Evolutionary conservation across 2,888 invertebrate genomes (phyloP).

Genomic region (Heterodera filipjevi): DNA sequence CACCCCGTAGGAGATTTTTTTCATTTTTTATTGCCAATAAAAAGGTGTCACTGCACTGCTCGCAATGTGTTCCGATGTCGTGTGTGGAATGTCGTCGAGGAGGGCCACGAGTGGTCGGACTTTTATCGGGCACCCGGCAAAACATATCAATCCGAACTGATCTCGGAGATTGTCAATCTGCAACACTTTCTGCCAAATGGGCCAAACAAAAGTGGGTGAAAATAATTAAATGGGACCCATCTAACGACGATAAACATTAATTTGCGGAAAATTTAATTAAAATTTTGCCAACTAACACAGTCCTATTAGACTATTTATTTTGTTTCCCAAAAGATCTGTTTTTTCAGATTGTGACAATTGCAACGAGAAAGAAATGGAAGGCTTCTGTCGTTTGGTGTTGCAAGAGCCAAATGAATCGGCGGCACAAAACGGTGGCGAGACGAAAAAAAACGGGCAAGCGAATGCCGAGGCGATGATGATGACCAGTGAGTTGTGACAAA

Average conservation of each 20-base stretch:
- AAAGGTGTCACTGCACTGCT: constrained; percentile 47
- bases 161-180: constrained; percentile 53
- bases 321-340: background rate
- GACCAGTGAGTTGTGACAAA: constrained; percentile 14
- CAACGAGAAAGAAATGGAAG: constrained; percentile 44
- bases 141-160: constrained; percentile 47
- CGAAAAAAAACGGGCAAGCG: background rate
- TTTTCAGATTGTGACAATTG: constrained; percentile 52
- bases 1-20: background rate
- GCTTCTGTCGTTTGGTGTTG: constrained; percentile 25
- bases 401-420: background rate
- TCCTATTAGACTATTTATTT: no score
- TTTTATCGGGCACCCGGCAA: constrained; percentile 48
- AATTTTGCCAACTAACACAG: no score
- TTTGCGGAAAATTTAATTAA: no score
- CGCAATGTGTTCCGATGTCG: constrained; percentile 47
- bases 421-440: background rate
- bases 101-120: constrained; percentile 44
- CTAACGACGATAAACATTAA: no score
- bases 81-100: constrained; percentile 44
- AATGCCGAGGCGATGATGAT: constrained; percentile 16
- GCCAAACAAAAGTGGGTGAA: constrained; percentile 10
- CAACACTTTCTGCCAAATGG: constrained; percentile 5
- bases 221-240: no score
- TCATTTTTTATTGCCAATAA: no score